Percentiles rank a stretch among this genome's conserved stretches.
phyloP scores from a whole-genome alignment of 2,797 vertebrate genomes.

The Periophthalmus magnuspinnatus region DNA sequence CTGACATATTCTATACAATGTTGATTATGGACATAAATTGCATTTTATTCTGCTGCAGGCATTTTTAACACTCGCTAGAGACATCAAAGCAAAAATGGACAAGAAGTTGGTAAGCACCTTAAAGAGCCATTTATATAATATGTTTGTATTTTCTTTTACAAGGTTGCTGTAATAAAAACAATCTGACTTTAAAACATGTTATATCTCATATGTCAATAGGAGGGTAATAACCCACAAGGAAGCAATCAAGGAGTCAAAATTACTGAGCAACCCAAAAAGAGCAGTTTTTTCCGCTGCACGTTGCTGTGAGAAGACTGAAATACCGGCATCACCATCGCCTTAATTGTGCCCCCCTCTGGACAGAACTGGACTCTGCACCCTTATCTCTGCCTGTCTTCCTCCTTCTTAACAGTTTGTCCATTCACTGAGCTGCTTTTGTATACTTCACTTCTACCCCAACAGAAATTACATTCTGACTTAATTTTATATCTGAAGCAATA shows the following conservation, averaged over 20 bases:
- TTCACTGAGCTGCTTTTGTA: constrained; percentile 20
- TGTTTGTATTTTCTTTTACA: constrained; percentile 78
- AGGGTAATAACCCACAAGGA: constrained; percentile 94
- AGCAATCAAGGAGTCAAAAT: constrained; percentile 94
- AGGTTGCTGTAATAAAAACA: neutral
- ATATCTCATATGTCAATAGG: constrained; percentile 70
- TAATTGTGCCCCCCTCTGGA: constrained; percentile 73
- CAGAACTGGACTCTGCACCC: constrained; percentile 85
- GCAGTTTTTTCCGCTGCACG: constrained; percentile 94
- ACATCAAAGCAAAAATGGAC: constrained; percentile 99
- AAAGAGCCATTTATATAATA: constrained; percentile 82
- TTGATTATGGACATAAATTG: constrained; percentile 60
- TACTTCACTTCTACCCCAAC: too few relatives aligned
- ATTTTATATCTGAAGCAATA: constrained; percentile 5
- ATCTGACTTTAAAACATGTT: neutral
- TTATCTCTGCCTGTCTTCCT: constrained; percentile 45
- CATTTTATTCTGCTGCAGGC: constrained; percentile 72
- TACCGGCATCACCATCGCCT: constrained; percentile 75
- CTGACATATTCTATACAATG: constrained; percentile 10
- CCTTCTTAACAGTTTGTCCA: constrained; percentile 20
- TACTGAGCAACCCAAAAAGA: constrained; percentile 93
- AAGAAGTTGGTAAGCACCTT: constrained; percentile 88
- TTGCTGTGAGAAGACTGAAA: constrained; percentile 84
- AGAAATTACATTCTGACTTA: neutral
- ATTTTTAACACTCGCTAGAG: constrained; percentile 95